Base-by-base conservation (phyloP, 2,113 vertebrate species). In the Amphiprion percula region DNA sequence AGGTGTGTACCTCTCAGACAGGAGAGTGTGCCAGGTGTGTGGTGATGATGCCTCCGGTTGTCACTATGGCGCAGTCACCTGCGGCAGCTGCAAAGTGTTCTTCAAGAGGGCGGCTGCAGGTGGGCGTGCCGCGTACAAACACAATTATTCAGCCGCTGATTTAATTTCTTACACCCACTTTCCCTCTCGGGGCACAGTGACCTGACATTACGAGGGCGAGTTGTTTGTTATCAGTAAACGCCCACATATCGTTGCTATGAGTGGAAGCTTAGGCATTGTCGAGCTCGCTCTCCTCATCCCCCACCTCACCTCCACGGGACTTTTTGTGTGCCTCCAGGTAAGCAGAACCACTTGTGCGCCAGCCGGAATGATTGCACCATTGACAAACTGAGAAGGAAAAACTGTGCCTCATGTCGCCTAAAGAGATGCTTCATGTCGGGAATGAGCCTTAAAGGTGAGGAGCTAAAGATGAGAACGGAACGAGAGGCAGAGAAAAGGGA, bases 311-410 rank as follows among this genome's bases (percentile, higher is more conserved):
- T 37, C 33, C 33, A 10, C 33, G 33, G 47, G 23, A 50, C 46
- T 66, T 78, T 79, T 56, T 80, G 50, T 83, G 68, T 89, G 41
- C 69, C 66, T 67, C 49, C 61, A 99, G 98, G 98, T 60, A 99
- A 99, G 77, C 98, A 99, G 94, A 99, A 99, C 84, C 99, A 99
- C 89, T 95, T 99, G 49, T 99, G 98, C 44, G 98, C 98, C 88
- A 99, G 98, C 95, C 94, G 97, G 65, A 99, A 99, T 0, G 97
- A 99, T 92, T 99, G 98, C 91, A 99, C 97, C 90, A 99, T 99
- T 0, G 98, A 99, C 90, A 99, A 99, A 76, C 96, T 99, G 88
- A 88, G 97, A 85, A 94, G 97, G 82, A 97, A 97, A 91, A 97
- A 97, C 93, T 97, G 96, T 10, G 96, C 96, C 62, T 97, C 96